These are phyloP conservation scores for Otus sunia DNA, from an alignment of 2,113 vertebrate species.

Conservation along the genomic window DNA sequence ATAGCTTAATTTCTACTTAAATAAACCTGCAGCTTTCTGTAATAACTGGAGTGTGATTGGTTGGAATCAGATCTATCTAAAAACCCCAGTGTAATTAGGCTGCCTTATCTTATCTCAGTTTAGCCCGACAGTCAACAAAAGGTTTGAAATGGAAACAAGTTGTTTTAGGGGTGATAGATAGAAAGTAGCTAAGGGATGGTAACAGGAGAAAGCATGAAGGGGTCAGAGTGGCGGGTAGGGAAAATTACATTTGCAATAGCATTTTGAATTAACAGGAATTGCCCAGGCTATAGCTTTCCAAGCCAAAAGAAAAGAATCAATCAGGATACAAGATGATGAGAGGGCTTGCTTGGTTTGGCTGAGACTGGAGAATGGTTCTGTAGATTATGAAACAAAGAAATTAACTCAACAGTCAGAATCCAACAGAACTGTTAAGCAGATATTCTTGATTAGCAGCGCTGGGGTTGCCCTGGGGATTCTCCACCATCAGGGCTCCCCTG, in stretches of 20 bases:
- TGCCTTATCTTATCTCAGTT: neutral
- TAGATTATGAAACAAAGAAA: neutral
- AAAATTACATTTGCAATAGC: neutral
- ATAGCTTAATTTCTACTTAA: conserved; percentile 38
- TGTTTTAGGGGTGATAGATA: neutral
- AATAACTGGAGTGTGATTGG: neutral
- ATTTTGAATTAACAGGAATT: neutral
- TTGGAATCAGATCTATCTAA: neutral
- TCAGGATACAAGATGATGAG: neutral
- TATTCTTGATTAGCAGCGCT: too few species aligned
- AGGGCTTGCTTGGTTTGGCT: neutral
- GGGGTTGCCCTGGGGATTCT: too few species aligned
- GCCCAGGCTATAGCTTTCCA: neutral
- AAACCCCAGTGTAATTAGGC: neutral
- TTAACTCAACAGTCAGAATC: too few species aligned
- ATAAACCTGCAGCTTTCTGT: conserved; percentile 28
- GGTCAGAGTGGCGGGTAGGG: neutral
- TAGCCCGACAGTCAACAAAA: neutral
- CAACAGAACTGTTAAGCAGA: too few species aligned
- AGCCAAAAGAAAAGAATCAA: neutral
- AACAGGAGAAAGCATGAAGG: neutral
- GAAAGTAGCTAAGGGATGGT: neutral
- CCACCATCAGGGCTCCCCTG: too few species aligned
- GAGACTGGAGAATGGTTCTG: neutral
- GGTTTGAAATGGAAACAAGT: neutral